Percentiles rank a stretch among this genome's conserved stretches.
Conservation (phyloP, 2,888 invertebrate genomes). For the Andrena praecox region DNA sequence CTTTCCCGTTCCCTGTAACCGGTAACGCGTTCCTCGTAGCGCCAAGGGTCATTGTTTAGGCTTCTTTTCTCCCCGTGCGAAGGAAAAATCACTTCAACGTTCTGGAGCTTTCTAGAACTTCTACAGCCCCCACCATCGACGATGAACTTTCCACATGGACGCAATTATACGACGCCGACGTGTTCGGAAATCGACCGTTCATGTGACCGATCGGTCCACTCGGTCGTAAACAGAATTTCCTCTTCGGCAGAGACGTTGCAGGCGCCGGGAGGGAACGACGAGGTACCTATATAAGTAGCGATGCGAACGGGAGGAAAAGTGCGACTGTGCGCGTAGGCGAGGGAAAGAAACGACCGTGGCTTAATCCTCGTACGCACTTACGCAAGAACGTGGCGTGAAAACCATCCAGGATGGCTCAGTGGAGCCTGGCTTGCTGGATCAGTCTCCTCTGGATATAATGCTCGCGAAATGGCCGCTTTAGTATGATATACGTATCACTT, state of each 20-base stretch:
- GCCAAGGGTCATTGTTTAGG: too few relatives aligned
- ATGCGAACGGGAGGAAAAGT: conserved; percentile 6
- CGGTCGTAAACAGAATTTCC: conserved; percentile 60
- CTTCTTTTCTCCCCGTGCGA: conserved; percentile 30
- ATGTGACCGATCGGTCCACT: conserved; percentile 25
- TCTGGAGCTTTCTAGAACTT: conserved; percentile 66
- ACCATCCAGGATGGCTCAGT: conserved; percentile 47
- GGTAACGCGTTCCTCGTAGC: too few relatives aligned
- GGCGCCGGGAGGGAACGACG: neutral
- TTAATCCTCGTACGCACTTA: conserved; percentile 74
- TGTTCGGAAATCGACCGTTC: conserved; percentile 9
- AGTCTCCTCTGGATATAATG: conserved; percentile 73
- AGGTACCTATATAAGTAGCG: neutral
- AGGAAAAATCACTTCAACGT: conserved; percentile 63
- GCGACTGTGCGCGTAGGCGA: conserved; percentile 18
- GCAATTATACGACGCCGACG: conserved; percentile 44
- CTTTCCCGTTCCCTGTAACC: too few relatives aligned
- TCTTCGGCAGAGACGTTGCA: conserved; percentile 24
- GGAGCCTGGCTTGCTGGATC: conserved; percentile 52
- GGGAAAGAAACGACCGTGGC: conserved; percentile 56
- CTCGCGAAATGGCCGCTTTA: conserved; percentile 82
- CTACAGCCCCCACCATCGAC: conserved; percentile 44
- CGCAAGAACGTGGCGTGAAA: conserved; percentile 65
- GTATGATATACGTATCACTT: conserved; percentile 85
- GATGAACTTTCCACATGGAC: conserved; percentile 50